Evolutionary conservation across 2,888 invertebrate species (phyloP).

Genomic region (Hirtodrosophila cameraria): DNA sequence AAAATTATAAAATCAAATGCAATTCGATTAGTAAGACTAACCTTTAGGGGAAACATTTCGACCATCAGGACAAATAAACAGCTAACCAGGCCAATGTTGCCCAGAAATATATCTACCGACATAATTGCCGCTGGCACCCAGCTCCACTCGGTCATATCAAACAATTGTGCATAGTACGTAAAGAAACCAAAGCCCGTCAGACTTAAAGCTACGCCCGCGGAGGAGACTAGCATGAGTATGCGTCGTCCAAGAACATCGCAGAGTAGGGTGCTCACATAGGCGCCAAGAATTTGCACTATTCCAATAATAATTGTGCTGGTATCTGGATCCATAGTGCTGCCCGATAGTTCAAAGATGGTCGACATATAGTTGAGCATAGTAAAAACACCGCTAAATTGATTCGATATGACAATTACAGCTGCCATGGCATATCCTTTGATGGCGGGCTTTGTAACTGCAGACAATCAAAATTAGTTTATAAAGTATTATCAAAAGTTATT

Average conservation of each 20-base stretch:
- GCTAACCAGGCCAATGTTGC: constrained; percentile 79
- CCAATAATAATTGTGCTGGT: constrained; percentile 80
- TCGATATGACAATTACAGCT: constrained; percentile 64
- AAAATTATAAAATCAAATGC: neutral
- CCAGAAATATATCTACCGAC: constrained; percentile 76
- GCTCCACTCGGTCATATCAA: constrained; percentile 58
- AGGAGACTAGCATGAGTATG: constrained; percentile 75
- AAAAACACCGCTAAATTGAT: constrained; percentile 79
- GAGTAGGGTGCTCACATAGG: constrained; percentile 69
- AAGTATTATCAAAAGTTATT: neutral
- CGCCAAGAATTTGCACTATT: constrained; percentile 79
- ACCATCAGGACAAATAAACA: constrained; percentile 80
- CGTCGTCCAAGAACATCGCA: constrained; percentile 81
- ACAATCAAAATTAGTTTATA: constrained; percentile 2
- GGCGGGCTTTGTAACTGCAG: constrained; percentile 65
- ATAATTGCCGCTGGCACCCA: constrained; percentile 80
- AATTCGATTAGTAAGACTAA: constrained; percentile 15
- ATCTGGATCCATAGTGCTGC: constrained; percentile 76
- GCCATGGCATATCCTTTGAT: constrained; percentile 68
- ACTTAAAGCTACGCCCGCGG: constrained; percentile 71
- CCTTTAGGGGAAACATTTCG: constrained; percentile 82
- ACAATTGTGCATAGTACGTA: constrained; percentile 53
- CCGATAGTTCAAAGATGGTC: constrained; percentile 76
- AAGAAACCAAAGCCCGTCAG: constrained; percentile 71
- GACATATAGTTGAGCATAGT: constrained; percentile 82